Percentiles rank a stretch among this genome's conserved stretches.
Evolutionary conservation across 1,140 invertebrate species (phyloP).

Genomic region (Papilio glaucus): DNA sequence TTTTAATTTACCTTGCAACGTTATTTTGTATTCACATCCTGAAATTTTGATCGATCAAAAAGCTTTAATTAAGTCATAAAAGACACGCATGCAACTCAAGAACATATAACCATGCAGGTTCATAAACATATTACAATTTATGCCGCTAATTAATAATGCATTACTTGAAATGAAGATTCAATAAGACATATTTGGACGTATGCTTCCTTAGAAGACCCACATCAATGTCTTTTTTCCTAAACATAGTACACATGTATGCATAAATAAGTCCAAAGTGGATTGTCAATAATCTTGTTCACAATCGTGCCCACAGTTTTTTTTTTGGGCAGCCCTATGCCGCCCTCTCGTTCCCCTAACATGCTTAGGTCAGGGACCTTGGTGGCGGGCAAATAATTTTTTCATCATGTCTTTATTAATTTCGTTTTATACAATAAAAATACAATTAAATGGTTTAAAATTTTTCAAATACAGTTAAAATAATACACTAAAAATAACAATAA

Average conservation of each 20-base stretch:
- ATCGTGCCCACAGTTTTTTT: no score
- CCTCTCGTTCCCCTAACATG: no score
- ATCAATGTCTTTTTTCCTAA: background rate
- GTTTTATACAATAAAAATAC: no score
- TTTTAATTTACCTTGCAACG: background rate
- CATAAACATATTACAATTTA: background rate
- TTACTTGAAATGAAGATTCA: background rate
- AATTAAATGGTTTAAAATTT: no score
- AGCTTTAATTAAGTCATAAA: background rate
- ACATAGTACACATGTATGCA: background rate
- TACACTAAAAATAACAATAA: no score
- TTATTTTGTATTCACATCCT: background rate
- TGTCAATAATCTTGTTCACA: no score
- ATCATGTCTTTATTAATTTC: no score
- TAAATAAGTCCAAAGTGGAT: background rate
- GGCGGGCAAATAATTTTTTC: no score
- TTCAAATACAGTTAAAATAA: no score
- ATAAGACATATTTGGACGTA: background rate
- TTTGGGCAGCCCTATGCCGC: no score
- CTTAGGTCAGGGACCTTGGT: no score
- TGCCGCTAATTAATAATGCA: slow-evolving; percentile 2
- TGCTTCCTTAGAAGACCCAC: background rate
- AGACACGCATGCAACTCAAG: background rate
- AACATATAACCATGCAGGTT: background rate
- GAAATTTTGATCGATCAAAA: background rate